Percentiles rank a stretch among this genome's conserved stretches.
Conservation (phyloP, 2,888 invertebrate species). For the Drosophila fungiperda region DNA sequence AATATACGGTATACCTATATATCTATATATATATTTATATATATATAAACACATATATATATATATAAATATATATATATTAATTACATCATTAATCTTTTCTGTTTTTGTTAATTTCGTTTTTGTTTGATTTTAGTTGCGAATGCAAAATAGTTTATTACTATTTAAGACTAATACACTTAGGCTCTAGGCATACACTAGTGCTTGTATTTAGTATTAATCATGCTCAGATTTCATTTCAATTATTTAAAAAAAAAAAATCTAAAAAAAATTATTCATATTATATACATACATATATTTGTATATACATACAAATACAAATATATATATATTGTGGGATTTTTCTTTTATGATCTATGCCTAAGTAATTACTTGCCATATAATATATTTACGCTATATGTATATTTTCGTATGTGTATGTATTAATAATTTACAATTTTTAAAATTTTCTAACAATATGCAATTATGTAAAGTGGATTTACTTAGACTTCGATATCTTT, state of each 20-base stretch:
- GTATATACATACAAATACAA: conserved; percentile 2
- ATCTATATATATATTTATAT: conserved; percentile 10
- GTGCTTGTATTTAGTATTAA: conserved; percentile 21
- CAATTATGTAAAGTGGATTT: conserved; percentile 39
- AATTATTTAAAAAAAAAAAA: conserved; percentile 42
- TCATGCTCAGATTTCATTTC: conserved; percentile 26
- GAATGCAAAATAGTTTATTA: conserved; percentile 63
- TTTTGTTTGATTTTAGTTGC: conserved; percentile 60
- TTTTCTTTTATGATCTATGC: conserved; percentile 13
- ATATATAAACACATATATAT: conserved; percentile 13
- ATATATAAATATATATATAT: conserved; percentile 27
- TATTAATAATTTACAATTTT: conserved; percentile 70
- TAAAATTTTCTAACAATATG: conserved; percentile 64
- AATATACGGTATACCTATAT: conserved; percentile 14
- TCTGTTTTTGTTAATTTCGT: background rate
- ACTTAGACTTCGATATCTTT: conserved; percentile 20
- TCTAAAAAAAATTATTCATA: conserved; percentile 33
- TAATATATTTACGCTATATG: conserved; percentile 21
- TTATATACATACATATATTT: conserved; percentile 9
- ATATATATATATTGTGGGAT: conserved; percentile 42
- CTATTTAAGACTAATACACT: conserved; percentile 34
- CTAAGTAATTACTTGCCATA: conserved; percentile 47
- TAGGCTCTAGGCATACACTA: conserved; percentile 34
- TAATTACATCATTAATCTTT: conserved; percentile 37
- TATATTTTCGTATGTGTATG: conserved; percentile 23